Conservation (phyloP, 2,113 vertebrate species). For the Pelobates fuscus region DNA sequence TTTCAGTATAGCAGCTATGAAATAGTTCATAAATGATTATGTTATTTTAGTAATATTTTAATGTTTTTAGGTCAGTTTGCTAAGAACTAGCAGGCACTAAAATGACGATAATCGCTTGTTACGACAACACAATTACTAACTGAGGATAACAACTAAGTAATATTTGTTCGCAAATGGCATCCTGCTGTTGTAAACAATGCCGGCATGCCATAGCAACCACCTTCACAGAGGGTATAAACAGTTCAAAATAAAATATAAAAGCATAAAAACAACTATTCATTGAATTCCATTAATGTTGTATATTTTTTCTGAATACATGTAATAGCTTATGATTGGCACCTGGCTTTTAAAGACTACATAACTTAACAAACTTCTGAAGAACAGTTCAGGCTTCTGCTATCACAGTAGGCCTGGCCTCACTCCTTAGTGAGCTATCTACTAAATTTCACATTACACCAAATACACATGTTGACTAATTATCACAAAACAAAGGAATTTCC, state of each 20-base stretch:
- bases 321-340: neutral
- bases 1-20: neutral
- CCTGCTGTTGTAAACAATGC: conserved; percentile 4
- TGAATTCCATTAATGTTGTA: neutral
- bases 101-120: neutral
- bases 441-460: too few species aligned
- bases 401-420: too few species aligned
- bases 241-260: neutral
- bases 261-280: neutral
- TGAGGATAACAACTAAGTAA: conserved; percentile 5
- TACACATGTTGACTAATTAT: too few species aligned
- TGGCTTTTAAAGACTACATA: neutral
- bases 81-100: conserved; percentile 7
- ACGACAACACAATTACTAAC: conserved; percentile 15
- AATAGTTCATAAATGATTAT: neutral
- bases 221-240: neutral
- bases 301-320: neutral
- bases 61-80: conserved; percentile 16
- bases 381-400: too few species aligned
- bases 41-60: conserved; percentile 5
- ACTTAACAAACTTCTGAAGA: neutral
- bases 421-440: too few species aligned
- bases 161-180: neutral
- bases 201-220: neutral
- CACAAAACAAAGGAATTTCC: too few species aligned